Percentiles rank a stretch among this genome's conserved stretches.
Evolutionary conservation across 2,888 invertebrate species (phyloP).

Genomic region (Seira musarum): DNA sequence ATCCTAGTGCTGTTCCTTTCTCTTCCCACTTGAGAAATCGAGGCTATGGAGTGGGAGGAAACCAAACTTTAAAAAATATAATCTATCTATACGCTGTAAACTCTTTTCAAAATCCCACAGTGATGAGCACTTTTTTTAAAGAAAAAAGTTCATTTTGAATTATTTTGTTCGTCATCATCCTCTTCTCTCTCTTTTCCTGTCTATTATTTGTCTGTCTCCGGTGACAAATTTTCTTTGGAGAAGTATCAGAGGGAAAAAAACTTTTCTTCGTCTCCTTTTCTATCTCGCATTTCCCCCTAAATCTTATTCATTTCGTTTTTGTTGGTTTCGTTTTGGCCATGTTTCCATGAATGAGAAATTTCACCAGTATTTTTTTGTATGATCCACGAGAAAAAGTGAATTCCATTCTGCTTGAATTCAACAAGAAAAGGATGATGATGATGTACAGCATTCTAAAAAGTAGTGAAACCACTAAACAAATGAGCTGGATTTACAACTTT

Average conservation of each 20-base stretch:
- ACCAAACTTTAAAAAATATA: conserved; percentile 2
- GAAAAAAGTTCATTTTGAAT: conserved; percentile 8
- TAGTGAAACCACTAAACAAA: conserved; percentile 53
- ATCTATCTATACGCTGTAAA: conserved; percentile 20
- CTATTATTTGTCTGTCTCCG: conserved; percentile 54
- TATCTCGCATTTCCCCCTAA: conserved; percentile 14
- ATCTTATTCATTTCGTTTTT: conserved; percentile 10
- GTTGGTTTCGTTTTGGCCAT: not conserved
- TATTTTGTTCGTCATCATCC: conserved; percentile 9
- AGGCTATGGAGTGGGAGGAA: not conserved
- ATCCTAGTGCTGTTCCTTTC: conserved; percentile 18
- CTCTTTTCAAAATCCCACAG: not conserved
- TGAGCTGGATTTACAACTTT: conserved; percentile 63
- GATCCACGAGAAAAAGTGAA: not conserved
- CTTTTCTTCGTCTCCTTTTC: conserved; percentile 12
- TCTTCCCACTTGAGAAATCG: not conserved
- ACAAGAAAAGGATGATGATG: conserved; percentile 18
- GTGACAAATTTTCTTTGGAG: conserved; percentile 56
- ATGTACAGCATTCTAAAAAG: conserved; percentile 37
- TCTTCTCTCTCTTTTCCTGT: conserved; percentile 25
- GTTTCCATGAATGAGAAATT: not conserved
- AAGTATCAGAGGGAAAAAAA: conserved; percentile 32
- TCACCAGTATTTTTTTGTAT: not conserved
- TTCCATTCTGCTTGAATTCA: not conserved
- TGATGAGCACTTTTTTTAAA: not conserved